Evolutionary conservation across 2,888 invertebrate species (phyloP).

Genomic region (Hypena proboscidalis): DNA sequence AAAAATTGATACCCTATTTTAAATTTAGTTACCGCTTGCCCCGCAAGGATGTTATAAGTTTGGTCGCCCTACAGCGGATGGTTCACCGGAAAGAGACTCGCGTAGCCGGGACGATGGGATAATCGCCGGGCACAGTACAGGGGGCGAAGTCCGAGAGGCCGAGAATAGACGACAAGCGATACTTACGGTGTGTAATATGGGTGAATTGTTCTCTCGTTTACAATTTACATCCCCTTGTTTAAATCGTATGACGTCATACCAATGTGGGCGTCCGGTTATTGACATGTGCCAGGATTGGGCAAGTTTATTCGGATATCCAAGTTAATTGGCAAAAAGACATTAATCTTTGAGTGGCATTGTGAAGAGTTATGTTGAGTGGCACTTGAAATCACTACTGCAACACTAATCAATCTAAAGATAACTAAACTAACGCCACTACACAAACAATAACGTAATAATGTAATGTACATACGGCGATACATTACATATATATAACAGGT

Average conservation of each 20-base stretch:
- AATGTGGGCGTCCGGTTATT: slow-evolving; percentile 23
- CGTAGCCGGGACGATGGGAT: slow-evolving; percentile 60
- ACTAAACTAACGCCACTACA: slow-evolving; percentile 11
- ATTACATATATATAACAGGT: not conserved
- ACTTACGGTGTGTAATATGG: slow-evolving; percentile 31
- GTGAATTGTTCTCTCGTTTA: slow-evolving; percentile 29
- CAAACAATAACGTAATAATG: slow-evolving; percentile 10
- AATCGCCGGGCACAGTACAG: slow-evolving; percentile 52
- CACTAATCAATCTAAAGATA: slow-evolving; percentile 26
- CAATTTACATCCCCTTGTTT: slow-evolving; percentile 29
- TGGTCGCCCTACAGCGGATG: slow-evolving; percentile 50
- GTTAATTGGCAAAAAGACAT: not conserved
- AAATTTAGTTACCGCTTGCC: too few species aligned
- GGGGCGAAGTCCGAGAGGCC: slow-evolving; percentile 63
- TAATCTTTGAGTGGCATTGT: not conserved
- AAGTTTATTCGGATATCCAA: not conserved
- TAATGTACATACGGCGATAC: not conserved
- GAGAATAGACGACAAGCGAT: slow-evolving; percentile 36
- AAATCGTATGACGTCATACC: slow-evolving; percentile 7
- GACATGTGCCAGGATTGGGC: not conserved
- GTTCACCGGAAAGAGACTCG: slow-evolving; percentile 57
- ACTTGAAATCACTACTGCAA: slow-evolving; percentile 5
- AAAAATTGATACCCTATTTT: too few species aligned
- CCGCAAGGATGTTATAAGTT: not conserved
- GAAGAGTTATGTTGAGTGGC: not conserved